Base-by-base conservation (phyloP, 2,888 invertebrate species). In the Anthoptus insignis region DNA sequence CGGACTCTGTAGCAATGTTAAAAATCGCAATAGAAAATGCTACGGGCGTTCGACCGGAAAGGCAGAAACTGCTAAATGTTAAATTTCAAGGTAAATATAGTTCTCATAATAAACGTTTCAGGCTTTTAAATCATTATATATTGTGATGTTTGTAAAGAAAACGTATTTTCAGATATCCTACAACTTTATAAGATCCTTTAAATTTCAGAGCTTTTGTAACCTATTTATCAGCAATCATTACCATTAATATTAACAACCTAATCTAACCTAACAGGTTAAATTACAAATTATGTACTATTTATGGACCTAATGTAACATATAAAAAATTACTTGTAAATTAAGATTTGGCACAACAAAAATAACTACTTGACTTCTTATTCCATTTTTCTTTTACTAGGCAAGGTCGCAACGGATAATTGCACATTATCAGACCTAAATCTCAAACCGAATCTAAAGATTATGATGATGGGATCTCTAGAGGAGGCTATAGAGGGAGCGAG, bases 401-500 rank as follows among this genome's bases (percentile, higher is more conserved):
- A 98, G 93, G 94, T 96, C 54, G 97, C 98, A 0, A 95, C 96
- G 53, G 97, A 98, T 86, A 96, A 96, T 73, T 95, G 96, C 73
- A 94, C 95, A 52, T 89, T 99, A n/a, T 94, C 95, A 0, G 94
- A 95, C 56, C 83, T 99, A 67, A 97, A 97, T 76, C 88, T 99
- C 27, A 98, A 98, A 82, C 95, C 96, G 0, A 97, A 97, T 63
- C 96, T 97, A 72, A 99, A 99, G 87, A 94, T 99, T 11, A 99
- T 99, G 98, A 97, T 99, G 97, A 98, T 99, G 95, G 99, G 99
- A 0, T 99, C 98, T 0, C 92, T 97, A 2, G 99, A 99, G 82
- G 97, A 98, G 76, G 98, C 97, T 60, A 98, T 98, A 78, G 96
- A 96, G 45, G 97, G 97, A 79, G 98, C 97, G 0, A 96, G 96